Percentiles rank a stretch among this genome's conserved stretches.
Conservation (phyloP, 2,888 invertebrate species). For the Lasioglossum figueresi region DNA sequence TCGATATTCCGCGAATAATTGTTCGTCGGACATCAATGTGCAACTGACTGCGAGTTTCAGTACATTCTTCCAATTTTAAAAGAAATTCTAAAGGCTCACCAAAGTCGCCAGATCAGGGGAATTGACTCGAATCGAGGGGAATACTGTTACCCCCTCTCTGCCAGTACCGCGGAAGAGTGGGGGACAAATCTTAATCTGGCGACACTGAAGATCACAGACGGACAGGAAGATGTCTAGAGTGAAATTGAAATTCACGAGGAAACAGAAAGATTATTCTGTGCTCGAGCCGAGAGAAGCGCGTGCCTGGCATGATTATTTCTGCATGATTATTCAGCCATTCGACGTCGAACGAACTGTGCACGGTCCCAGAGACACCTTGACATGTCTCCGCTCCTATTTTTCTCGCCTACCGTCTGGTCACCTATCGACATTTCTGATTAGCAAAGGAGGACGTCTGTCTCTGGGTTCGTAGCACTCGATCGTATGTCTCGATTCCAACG, state of each 20-base stretch:
- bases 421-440: slow-evolving; percentile 40
- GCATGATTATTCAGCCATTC: slow-evolving; percentile 30
- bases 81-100: too few relatives aligned
- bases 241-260: slow-evolving; percentile 22
- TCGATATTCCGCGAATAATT: not conserved
- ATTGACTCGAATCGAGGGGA: too few relatives aligned
- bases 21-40: not conserved
- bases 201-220: not conserved
- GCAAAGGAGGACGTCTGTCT: slow-evolving; percentile 24
- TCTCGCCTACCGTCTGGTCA: slow-evolving; percentile 26
- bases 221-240: not conserved
- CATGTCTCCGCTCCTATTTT: slow-evolving; percentile 43
- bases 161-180: too few relatives aligned
- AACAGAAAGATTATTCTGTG: slow-evolving; percentile 17
- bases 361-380: slow-evolving; percentile 20
- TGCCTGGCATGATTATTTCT: slow-evolving; percentile 51
- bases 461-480: slow-evolving; percentile 10
- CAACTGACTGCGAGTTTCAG: not conserved
- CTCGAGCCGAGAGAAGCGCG: slow-evolving; percentile 32
- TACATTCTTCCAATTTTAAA: not conserved
- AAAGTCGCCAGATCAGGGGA: too few relatives aligned
- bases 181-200: too few relatives aligned
- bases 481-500: not conserved
- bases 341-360: not conserved
- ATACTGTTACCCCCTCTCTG: too few relatives aligned